Evolutionary conservation across 2,113 vertebrate species (phyloP), one percentile per base, ranked within the genome.

Genomic region (Mastomys coucha): DNA sequence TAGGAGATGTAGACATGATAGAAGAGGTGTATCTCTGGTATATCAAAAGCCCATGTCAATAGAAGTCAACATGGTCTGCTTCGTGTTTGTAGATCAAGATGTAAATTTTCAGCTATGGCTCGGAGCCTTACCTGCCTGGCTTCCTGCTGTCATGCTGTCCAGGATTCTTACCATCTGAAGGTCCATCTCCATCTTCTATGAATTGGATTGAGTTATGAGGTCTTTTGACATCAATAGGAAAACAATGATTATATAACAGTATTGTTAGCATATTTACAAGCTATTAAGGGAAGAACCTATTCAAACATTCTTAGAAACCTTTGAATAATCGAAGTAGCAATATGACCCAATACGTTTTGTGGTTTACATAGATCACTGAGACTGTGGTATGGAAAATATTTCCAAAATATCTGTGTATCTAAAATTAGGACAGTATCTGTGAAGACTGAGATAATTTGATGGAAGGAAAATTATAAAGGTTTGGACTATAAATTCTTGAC

Each of bases 391-490:
- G 24, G 13, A 69, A 75, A 73, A 88, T 4, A 8, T 13, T 58
- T 24, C 16, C 58, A 0, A 73, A 0, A 31, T 2, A 31, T 63
- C 13, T 24, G 8, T 80, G 12, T 56, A 1, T 80, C 24, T 84
- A n/a, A 82, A 28, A 24, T 58, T 63, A 19, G 12, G 5, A 6
- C 24, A 65, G 56, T 36, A 9, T 5, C 26, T 73, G 12, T 85
- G 11, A 92, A 0, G 33, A 42, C 22, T 10, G 7, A 53, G 0
- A 28, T 4, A 33, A 1, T 2, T 63, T 20, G 2, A 12, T 28
- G 26, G 28, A 91, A 19, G 24, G 2, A 53, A 11, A 77, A 70
- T 63, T 11, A 39, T 39, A n/a, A 4, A 7, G 2, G 2, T 63
- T 53, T 9, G 31, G 6, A 0, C 14, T 20, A 51, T 51, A 73